Evolutionary conservation across 2,113 vertebrate genomes (phyloP).

Genomic region (Hypocryptadius cinnamomeus): DNA sequence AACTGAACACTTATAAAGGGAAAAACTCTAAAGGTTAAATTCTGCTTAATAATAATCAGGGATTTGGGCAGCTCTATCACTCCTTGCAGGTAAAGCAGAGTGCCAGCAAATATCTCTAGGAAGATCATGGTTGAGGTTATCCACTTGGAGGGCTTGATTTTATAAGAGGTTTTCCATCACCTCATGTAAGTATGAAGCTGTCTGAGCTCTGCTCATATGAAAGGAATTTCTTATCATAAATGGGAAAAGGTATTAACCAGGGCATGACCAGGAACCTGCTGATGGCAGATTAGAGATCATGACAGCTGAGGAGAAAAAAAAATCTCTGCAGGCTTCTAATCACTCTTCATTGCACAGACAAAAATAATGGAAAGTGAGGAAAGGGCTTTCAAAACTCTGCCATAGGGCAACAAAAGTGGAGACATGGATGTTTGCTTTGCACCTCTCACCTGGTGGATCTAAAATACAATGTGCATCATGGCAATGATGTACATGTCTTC

Average conservation of each 20-base stretch:
- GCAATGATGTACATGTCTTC: neutral
- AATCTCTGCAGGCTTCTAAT: neutral
- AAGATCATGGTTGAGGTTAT: neutral
- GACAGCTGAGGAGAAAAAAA: neutral
- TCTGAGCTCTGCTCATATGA: neutral
- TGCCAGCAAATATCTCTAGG: neutral
- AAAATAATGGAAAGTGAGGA: neutral
- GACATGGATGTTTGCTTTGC: neutral
- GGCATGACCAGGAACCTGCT: neutral
- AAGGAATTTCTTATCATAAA: neutral
- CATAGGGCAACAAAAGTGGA: neutral
- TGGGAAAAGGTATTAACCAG: constrained; percentile 4
- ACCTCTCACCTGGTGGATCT: neutral
- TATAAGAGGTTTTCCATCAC: constrained; percentile 37
- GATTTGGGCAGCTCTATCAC: neutral
- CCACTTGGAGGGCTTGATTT: neutral
- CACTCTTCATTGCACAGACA: neutral
- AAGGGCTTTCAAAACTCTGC: neutral
- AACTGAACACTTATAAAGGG: neutral
- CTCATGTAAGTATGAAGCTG: neutral
- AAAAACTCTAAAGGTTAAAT: neutral
- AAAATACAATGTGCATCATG: neutral
- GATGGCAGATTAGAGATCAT: neutral
- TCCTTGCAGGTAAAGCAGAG: neutral
- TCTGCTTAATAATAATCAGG: neutral